Evolutionary conservation across 2,888 invertebrate species (phyloP), one percentile per base, ranked within the genome.

Genomic region (Synergus umbraculus): DNA sequence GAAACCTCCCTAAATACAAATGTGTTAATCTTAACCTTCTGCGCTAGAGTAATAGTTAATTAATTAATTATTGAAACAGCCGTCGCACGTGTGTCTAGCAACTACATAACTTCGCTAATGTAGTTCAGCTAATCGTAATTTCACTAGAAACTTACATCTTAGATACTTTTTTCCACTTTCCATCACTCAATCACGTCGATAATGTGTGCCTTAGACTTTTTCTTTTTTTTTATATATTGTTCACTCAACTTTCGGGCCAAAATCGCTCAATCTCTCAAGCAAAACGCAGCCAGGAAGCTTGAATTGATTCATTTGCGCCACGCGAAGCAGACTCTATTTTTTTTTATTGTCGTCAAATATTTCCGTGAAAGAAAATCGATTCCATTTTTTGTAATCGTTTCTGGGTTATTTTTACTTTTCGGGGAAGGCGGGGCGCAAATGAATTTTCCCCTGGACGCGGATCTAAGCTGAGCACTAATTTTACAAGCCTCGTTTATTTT

Each of bases 21-120:
- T 85, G 80, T 83, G 83, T 81, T 85, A 73, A 73, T 84, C 84
- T 83, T 83, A 84, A 85, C 84, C 76, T 81, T 84, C 82, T 76
- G 77, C 54, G 73, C 73, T 73, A 73, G 73, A 54, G 73, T 73
- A 73, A 54, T 69, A 69, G 29, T 29, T 69, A 43, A 22, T 67
- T 83, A 84, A 82, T 84, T 84, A 83, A 84, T 89, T 89, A 89
- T 90, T 89, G 88, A 89, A 91, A 91, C 91, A 91, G 89, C 90
- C 90, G 89, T 89, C 88, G 89, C 89, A 89, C 89, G 88, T 86
- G 85, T 85, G 85, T 87, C 89, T 91, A 92, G 85, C 88, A 88
- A 90, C 91, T 92, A 91, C 89, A 89, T 91, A 91, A 91, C 91
- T 90, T 85, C 82, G 82, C 90, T 91, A 90, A 86, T 83, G 83